Base-by-base conservation (phyloP, 2,797 vertebrate species). In the Eospalax fontanierii region DNA sequence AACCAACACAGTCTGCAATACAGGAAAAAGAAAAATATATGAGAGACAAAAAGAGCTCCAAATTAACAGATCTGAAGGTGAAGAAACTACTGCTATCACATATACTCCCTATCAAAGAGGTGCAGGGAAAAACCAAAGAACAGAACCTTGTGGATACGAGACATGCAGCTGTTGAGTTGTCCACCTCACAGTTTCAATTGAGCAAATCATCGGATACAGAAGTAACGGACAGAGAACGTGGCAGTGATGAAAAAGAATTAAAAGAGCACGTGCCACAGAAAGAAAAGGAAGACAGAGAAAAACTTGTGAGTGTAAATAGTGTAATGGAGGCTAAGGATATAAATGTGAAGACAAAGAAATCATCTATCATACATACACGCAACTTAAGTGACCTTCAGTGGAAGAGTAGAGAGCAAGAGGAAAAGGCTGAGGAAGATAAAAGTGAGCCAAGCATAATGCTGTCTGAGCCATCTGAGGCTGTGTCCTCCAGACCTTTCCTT, bases 331-430 rank as follows among this genome's bases (percentile, higher is more conserved):
- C 89, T 35, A 76, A 22, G 2, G 57, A 76, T 33, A 74, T 3
- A 19, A 24, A 57, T 79, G 38, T 84, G n/a, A 89, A 92, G 68
- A 50, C 54, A 78, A 87, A 93, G 38, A 28, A 93, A 81, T 83
- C 79, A 4, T 26, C 61, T 78, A 0, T 30, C 71, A 80, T 76
- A 80, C 75, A n/a, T 80, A 59, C 14, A 50, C 12, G 73, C 28
- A 63, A 59, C 50, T 88, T 54, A 66, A 66, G 19, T 70, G 40
- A 75, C 59, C 50, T 33, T 87, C 80, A 30, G 6, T 14, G 66
- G 43, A 79, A 91, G 95, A 73, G 59, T n/a, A 57, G 76, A 86
- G 28, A 54, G 26, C 94, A 35, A 83, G 54, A 66, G n/a, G 38
- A 24, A 75, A 76, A 83, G 3, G 7, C 22, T 30, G 66, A 18